Evolutionary conservation across 2,888 invertebrate genomes (phyloP).

Genomic region (Drosophila anomalata): DNA sequence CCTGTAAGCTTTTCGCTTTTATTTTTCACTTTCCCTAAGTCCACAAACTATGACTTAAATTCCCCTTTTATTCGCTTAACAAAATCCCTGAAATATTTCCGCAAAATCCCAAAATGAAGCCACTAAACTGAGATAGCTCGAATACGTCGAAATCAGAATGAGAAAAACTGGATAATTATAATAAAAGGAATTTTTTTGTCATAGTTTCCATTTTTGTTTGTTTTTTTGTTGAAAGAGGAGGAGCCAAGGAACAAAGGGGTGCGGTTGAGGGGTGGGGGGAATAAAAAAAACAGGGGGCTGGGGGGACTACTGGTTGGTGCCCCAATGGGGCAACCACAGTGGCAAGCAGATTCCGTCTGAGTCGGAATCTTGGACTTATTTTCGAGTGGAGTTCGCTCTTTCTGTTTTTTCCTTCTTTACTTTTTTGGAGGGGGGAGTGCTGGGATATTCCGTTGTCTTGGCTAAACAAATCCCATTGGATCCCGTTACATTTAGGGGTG

Average conservation of each 20-base stretch:
- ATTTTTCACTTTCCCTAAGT: too few relatives aligned
- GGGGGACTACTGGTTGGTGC: conserved; percentile 2
- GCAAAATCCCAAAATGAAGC: background rate
- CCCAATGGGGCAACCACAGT: conserved; percentile 14
- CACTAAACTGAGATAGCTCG: background rate
- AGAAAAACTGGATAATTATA: background rate
- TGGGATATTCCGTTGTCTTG: conserved; percentile 16
- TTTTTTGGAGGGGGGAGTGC: background rate
- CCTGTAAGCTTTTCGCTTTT: too few relatives aligned
- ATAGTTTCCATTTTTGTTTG: background rate
- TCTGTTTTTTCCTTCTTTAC: background rate
- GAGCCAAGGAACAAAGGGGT: background rate
- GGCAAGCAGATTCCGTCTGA: conserved; percentile 18
- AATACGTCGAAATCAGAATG: background rate
- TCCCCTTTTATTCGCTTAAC: too few relatives aligned
- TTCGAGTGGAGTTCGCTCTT: conserved; percentile 17
- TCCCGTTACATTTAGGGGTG: conserved; percentile 18
- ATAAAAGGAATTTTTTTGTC: too few relatives aligned
- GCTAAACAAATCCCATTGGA: conserved; percentile 41
- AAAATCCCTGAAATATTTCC: background rate
- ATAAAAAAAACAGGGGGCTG: conserved; percentile 10
- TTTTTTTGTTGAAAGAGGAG: background rate
- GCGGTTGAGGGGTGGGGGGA: conserved; percentile 1
- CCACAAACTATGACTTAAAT: too few relatives aligned
- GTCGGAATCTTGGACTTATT: conserved; percentile 27